Percentiles rank a stretch among this genome's conserved stretches.
Evolutionary conservation across 2,113 vertebrate species (phyloP).

Genomic region (Seriola dumerili): DNA sequence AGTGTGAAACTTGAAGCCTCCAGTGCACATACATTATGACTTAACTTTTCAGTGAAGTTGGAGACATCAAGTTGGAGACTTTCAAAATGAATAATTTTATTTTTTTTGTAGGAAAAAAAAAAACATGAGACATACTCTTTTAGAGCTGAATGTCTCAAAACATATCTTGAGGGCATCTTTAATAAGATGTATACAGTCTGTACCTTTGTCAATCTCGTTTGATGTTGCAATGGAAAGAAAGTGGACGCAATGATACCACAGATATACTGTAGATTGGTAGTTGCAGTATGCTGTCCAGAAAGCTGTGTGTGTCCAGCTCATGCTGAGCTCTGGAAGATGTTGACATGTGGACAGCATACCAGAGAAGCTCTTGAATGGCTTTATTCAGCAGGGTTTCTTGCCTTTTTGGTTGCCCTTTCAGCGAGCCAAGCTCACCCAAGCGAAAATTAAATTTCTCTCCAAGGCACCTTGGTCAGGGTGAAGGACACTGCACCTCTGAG

Average conservation of each 20-base stretch:
- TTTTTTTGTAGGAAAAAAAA: too few relatives aligned
- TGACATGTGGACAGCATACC: neutral
- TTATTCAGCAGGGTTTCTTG: slow-evolving; percentile 37
- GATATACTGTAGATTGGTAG: neutral
- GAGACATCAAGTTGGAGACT: neutral
- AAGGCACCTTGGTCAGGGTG: slow-evolving; percentile 14
- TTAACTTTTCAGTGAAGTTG: neutral
- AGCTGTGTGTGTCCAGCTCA: slow-evolving; percentile 5
- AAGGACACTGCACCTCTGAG: slow-evolving; percentile 33
- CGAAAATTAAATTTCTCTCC: slow-evolving; percentile 50
- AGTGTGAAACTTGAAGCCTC: neutral
- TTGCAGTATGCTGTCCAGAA: neutral
- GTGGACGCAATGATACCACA: neutral
- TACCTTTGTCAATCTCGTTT: neutral
- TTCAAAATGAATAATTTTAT: neutral
- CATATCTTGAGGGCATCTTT: neutral
- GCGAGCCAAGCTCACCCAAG: slow-evolving; percentile 29
- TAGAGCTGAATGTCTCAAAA: neutral
- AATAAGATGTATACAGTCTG: too few relatives aligned
- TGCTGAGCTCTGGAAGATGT: neutral
- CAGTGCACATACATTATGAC: neutral
- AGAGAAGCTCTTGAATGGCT: slow-evolving; percentile 33
- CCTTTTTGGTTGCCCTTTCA: slow-evolving; percentile 49
- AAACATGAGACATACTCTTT: too few relatives aligned
- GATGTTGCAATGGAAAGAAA: neutral